Percentiles rank a stretch among this genome's conserved stretches.
These are phyloP conservation scores for Meteorus cinctellus DNA, from an alignment of 2,888 invertebrate genomes.

Conservation along the genomic window DNA sequence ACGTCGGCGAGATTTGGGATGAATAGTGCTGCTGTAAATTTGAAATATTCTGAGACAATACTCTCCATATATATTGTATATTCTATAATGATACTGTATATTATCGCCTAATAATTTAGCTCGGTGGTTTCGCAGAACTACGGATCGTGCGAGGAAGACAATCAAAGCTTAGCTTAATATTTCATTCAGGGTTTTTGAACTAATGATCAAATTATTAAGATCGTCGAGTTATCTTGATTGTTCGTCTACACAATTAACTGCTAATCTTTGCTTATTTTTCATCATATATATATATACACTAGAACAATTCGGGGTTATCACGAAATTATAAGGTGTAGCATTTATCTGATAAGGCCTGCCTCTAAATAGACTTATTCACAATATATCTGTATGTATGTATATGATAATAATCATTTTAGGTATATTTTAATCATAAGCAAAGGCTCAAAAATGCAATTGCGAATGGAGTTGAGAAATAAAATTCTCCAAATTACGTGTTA, in stretches of 20 bases:
- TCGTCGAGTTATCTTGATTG: neutral
- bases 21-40: too few species aligned
- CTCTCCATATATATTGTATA: too few species aligned
- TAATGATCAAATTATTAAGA: neutral
- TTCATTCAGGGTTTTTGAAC: too few species aligned
- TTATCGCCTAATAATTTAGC: neutral
- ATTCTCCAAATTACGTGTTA: neutral
- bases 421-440: neutral
- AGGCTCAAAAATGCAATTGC: slow-evolving; percentile 12
- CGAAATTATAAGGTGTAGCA: neutral
- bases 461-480: neutral
- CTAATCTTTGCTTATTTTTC: neutral
- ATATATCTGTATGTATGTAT: neutral
- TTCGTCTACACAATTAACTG: neutral
- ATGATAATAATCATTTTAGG: neutral
- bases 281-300: neutral
- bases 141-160: neutral
- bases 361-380: neutral
- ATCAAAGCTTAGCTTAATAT: neutral
- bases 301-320: neutral
- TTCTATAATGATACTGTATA: neutral
- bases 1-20: neutral
- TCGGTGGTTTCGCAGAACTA: neutral
- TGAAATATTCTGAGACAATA: too few species aligned
- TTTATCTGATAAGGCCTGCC: slow-evolving; percentile 5